Evolutionary conservation across 2,888 invertebrate species (phyloP).

Genomic region (Tubulanus polymorphus): DNA sequence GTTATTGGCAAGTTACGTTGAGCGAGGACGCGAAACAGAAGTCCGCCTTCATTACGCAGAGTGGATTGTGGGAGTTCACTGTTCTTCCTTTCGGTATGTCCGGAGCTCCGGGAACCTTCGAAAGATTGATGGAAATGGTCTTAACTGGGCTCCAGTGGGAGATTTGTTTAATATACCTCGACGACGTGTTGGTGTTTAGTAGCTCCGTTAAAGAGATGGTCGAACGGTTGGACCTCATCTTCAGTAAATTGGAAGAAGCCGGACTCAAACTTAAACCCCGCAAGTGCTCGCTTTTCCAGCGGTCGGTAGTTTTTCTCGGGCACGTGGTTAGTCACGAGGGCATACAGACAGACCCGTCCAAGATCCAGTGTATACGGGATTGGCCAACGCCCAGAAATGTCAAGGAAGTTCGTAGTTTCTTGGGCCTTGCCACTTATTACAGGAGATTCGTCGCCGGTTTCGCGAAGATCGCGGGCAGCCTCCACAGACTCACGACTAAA

Average conservation of each 20-base stretch:
- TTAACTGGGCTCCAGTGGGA: background rate
- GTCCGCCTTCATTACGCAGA: slow-evolving; percentile 7
- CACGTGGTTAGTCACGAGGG: background rate
- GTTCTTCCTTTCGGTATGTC: slow-evolving; percentile 8
- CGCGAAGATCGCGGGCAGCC: background rate
- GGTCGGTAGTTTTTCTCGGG: slow-evolving; percentile 5
- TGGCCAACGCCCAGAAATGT: background rate
- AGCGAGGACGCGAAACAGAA: too few species aligned
- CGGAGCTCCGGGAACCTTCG: slow-evolving; percentile 5
- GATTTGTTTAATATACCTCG: slow-evolving; percentile 3
- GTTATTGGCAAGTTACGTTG: too few species aligned
- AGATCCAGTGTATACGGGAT: background rate
- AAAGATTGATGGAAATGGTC: background rate
- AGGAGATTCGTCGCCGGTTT: background rate
- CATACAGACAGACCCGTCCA: background rate
- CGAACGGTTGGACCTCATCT: background rate
- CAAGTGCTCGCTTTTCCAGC: slow-evolving; percentile 5
- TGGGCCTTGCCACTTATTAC: slow-evolving; percentile 1
- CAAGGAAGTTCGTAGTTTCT: background rate
- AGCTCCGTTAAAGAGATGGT: background rate
- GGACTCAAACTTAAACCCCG: slow-evolving; percentile 4
- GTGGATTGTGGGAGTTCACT: slow-evolving; percentile 5
- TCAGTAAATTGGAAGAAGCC: background rate
- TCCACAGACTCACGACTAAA: slow-evolving; percentile 3
- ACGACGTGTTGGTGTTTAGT: slow-evolving; percentile 5